phyloP scores from a whole-genome alignment of 2,113 vertebrate genomes.

The Rhinopithecus roxellana region DNA sequence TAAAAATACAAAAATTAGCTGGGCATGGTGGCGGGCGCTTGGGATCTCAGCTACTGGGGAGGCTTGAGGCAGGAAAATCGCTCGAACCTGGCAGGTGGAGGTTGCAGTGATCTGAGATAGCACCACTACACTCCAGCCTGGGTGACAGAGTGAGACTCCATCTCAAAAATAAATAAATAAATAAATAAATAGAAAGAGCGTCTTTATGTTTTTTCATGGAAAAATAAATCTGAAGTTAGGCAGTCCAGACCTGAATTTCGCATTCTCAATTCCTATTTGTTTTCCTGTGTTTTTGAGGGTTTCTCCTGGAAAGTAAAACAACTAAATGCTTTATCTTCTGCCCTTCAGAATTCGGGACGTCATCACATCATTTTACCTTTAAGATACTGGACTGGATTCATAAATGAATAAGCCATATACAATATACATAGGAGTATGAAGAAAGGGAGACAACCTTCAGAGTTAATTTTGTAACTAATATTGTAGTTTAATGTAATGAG shows the following conservation, averaged over 20 bases:
- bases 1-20: too few species aligned
- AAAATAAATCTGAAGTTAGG: not conserved
- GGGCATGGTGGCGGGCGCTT: accelerated
- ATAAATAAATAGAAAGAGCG: not conserved
- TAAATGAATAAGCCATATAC: not conserved
- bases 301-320: not conserved
- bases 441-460: not conserved
- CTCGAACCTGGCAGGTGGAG: too few species aligned
- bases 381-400: not conserved
- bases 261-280: too few species aligned
- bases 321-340: not conserved
- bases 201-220: not conserved
- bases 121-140: too few species aligned
- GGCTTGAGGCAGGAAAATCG: too few species aligned
- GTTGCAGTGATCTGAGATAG: too few species aligned
- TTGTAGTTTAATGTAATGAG: not conserved
- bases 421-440: not conserved
- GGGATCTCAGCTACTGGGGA: too few species aligned
- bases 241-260: not conserved
- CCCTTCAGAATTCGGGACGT: not conserved
- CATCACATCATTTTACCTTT: not conserved
- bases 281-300: not conserved
- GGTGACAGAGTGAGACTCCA: too few species aligned
- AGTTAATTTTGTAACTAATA: not conserved
- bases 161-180: too few species aligned